phyloP scores from a whole-genome alignment of 2,888 invertebrate species.

The Molorchus minor region DNA sequence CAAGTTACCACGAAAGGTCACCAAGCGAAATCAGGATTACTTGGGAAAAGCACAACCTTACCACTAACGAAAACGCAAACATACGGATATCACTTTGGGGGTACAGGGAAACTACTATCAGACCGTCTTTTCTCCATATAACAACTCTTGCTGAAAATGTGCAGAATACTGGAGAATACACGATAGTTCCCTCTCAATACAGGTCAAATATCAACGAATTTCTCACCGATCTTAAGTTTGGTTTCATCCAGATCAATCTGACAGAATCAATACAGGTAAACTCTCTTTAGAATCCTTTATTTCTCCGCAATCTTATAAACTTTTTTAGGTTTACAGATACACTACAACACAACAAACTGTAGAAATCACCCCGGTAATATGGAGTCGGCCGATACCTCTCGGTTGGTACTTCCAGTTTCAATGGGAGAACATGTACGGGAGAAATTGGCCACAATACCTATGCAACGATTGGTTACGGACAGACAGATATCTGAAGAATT shows the following conservation, averaged over 20 bases:
- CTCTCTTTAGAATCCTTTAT: too few relatives aligned
- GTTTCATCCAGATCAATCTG: conserved; percentile 87
- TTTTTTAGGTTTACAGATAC: conserved; percentile 39
- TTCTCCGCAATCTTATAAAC: too few relatives aligned
- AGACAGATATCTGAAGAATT: conserved; percentile 84
- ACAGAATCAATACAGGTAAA: conserved; percentile 71
- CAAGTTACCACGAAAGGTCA: conserved; percentile 75
- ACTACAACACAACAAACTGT: conserved; percentile 30
- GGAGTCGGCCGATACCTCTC: conserved; percentile 92
- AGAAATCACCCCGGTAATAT: conserved; percentile 68
- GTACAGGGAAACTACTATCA: conserved; percentile 84
- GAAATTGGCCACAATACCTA: conserved; percentile 81
- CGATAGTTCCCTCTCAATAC: conserved; percentile 78
- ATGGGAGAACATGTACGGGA: conserved; percentile 84
- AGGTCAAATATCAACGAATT: conserved; percentile 74
- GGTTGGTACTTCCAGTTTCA: conserved; percentile 93
- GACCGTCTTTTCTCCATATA: conserved; percentile 84
- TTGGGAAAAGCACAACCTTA: conserved; percentile 88
- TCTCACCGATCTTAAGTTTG: conserved; percentile 81
- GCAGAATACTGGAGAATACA: conserved; percentile 69
- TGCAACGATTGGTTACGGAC: conserved; percentile 92
- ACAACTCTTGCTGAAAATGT: conserved; percentile 72
- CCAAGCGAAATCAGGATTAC: conserved; percentile 80
- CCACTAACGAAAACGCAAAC: conserved; percentile 78
- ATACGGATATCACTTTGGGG: conserved; percentile 89